Evolutionary conservation across 2,888 invertebrate genomes (phyloP).

Genomic region (Lymantria dispar): DNA sequence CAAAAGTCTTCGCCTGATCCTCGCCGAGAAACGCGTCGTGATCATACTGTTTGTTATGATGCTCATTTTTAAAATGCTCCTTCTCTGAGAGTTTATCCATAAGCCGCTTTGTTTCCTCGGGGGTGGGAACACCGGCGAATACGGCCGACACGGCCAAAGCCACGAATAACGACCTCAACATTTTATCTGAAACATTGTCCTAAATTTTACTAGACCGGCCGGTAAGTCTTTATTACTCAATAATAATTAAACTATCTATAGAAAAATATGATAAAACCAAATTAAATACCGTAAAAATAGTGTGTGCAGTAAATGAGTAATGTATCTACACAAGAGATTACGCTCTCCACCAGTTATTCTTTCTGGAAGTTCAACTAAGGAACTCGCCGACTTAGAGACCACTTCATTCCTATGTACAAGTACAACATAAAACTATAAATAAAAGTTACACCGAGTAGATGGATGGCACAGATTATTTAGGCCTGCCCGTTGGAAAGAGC

Average conservation of each 20-base stretch:
- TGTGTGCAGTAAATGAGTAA: too few relatives aligned
- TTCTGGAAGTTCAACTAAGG: too few relatives aligned
- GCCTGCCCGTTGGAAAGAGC: too few relatives aligned
- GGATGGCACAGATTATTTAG: too few relatives aligned
- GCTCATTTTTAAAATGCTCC: conserved; percentile 90
- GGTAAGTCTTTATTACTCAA: not conserved
- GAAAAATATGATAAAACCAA: too few relatives aligned
- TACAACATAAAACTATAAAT: too few relatives aligned
- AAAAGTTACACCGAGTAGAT: too few relatives aligned
- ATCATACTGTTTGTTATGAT: conserved; percentile 95
- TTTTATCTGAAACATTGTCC: conserved; percentile 41
- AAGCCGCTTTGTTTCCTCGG: conserved; percentile 86
- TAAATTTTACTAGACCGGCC: not conserved
- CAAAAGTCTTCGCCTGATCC: conserved; percentile 95
- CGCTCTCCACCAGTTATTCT: too few relatives aligned
- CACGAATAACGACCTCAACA: conserved; percentile 63
- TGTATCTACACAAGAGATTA: too few relatives aligned
- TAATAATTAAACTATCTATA: not conserved
- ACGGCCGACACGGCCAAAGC: conserved; percentile 64
- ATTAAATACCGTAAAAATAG: too few relatives aligned
- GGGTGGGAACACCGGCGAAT: conserved; percentile 85
- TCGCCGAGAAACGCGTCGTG: conserved; percentile 99
- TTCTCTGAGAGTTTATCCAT: conserved; percentile 88
- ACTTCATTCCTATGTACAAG: too few relatives aligned
- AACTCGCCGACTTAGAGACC: too few relatives aligned